phyloP scores from a whole-genome alignment of 2,888 invertebrate species.

The Mongoloraphidia duomilia region DNA sequence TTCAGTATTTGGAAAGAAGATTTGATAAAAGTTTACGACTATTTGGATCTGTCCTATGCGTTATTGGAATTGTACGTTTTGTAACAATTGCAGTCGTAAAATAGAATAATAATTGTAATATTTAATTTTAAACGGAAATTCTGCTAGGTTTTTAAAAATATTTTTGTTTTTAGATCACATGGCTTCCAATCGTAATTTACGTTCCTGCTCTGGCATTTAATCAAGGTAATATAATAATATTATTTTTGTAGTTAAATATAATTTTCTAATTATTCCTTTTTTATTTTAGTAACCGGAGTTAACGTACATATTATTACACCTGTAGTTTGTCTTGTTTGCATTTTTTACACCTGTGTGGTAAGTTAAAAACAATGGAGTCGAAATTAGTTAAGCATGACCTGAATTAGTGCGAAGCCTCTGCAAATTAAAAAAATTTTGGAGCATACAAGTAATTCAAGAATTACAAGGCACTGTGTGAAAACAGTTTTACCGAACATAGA shows the following conservation, averaged over 20 bases:
- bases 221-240: constrained; percentile 42
- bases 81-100: not conserved
- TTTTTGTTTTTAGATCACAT: constrained; percentile 44
- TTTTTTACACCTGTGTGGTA: constrained; percentile 74
- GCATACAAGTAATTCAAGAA: no score
- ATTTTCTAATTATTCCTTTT: constrained; percentile 7
- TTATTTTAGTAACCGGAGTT: constrained; percentile 62
- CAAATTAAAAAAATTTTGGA: no score
- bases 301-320: constrained; percentile 69
- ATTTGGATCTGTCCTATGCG: constrained; percentile 54
- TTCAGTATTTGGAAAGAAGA: constrained; percentile 56
- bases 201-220: constrained; percentile 60
- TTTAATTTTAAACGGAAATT: not conserved
- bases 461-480: no score
- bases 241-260: not conserved
- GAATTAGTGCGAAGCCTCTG: no score
- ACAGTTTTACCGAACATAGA: no score
- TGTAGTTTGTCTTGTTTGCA: constrained; percentile 68
- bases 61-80: constrained; percentile 48
- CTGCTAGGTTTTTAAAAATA: not conserved
- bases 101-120: not conserved
- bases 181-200: constrained; percentile 38
- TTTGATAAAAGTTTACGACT: constrained; percentile 54
- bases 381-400: no score
- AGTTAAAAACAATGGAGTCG: constrained; percentile 24